These are phyloP conservation scores for Coenobita brevimanus DNA, from an alignment of 1,140 invertebrate genomes.

Conservation along the genomic window DNA sequence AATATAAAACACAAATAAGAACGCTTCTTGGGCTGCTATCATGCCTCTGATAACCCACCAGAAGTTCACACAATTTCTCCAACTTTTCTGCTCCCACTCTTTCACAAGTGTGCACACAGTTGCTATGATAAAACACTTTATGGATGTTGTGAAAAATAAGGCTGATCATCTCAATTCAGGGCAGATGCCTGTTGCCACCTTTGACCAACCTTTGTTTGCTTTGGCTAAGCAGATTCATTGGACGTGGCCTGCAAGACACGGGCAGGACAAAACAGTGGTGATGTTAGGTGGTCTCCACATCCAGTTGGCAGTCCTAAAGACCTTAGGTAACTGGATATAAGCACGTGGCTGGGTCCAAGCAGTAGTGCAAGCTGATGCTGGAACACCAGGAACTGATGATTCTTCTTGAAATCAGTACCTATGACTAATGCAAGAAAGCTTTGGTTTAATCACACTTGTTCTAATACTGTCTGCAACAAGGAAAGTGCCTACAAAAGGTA, in stretches of 20 bases:
- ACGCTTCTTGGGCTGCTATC: neutral
- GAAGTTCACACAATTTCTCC: neutral
- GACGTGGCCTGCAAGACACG: neutral
- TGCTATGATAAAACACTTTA: neutral
- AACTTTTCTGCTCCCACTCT: neutral
- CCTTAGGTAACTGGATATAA: neutral
- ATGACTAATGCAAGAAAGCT: neutral
- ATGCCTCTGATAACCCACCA: neutral
- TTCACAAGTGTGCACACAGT: neutral
- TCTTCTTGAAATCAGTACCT: neutral
- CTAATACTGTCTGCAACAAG: neutral
- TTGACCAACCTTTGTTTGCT: too few relatives aligned
- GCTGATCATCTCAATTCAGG: neutral
- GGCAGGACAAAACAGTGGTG: neutral
- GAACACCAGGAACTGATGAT: neutral
- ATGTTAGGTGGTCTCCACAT: neutral
- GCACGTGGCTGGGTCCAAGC: slow-evolving; percentile 29
- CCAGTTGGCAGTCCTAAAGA: slow-evolving; percentile 4
- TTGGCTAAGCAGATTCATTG: neutral
- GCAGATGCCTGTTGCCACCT: neutral
- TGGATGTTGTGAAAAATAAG: neutral
- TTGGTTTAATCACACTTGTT: neutral
- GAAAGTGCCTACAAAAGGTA: neutral
- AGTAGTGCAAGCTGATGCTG: slow-evolving; percentile 15
- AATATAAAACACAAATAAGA: neutral